Evolutionary conservation across 2,113 vertebrate species (phyloP).

Genomic region (Sula dactylatra): DNA sequence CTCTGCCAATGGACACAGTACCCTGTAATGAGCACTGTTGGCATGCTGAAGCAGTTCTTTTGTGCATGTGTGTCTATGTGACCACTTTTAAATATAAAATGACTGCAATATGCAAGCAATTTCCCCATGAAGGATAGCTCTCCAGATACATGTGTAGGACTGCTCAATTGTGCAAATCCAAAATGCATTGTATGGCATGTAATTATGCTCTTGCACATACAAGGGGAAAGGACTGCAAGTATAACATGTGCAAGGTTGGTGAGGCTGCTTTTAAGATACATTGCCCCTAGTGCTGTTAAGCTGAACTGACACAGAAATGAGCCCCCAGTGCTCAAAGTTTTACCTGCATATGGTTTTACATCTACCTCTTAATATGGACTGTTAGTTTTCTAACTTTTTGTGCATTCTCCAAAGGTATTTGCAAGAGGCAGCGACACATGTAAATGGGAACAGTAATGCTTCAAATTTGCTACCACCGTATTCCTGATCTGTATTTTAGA

Average conservation of each 20-base stretch:
- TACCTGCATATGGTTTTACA: background rate
- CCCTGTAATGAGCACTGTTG: slow-evolving; percentile 27
- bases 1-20: slow-evolving; percentile 32
- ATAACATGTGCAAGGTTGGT: background rate
- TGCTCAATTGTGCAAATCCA: background rate
- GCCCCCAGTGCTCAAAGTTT: background rate
- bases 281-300: background rate
- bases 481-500: background rate
- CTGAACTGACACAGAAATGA: background rate
- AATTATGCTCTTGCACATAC: background rate
- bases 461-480: background rate
- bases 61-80: background rate
- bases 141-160: background rate
- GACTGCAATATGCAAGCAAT: background rate
- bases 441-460: background rate
- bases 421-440: background rate
- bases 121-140: background rate
- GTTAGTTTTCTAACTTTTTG: background rate
- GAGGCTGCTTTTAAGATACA: background rate
- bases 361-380: background rate
- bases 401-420: background rate
- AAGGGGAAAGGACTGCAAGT: background rate
- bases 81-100: slow-evolving; percentile 25
- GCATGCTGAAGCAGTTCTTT: background rate
- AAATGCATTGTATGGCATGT: background rate